Base-by-base conservation (phyloP, 1,140 invertebrate species). In the Nasonia giraulti region DNA sequence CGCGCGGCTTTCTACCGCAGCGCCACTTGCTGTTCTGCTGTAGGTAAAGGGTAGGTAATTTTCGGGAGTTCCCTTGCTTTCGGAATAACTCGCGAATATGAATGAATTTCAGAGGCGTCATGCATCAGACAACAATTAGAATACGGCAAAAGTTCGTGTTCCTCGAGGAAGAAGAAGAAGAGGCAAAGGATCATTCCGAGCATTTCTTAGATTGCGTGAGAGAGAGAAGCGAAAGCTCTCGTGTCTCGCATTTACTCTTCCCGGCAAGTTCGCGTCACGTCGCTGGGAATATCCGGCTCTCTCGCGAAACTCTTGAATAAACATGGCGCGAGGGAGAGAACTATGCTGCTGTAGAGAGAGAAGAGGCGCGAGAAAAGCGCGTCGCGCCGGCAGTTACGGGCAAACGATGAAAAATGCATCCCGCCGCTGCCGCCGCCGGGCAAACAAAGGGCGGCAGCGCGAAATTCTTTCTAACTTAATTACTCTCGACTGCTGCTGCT, bases 241-340 rank as follows among this genome's bases (percentile, higher is more conserved):
- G 11, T 27, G 12, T 80, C 37, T 20, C 31, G n/a, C 37, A 76
- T 85, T 83, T 87, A 85, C 82, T 86, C 47, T 68, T 23, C 40
- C 33, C 40, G 11, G n/a, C 76, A 62, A 27, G 77, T 44, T n/a
- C 74, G 84, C 78, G 88, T 90, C 91, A 90, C 90, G 90, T 90
- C 88, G 81, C 89, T 89, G 40, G 89, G 91, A 92, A 92, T 91
- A 92, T 93, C 91, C 90, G 40, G 11, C 90, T 89, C 90, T 87
- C 91, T 91, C 91, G 91, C 91, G 92, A 91, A 89, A 85, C 89
- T 92, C 91, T 91, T 92, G 91, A 91, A 92, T 92, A 92, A 93
- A 92, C 92, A 92, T 91, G 55, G 90, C 89, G 87, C 89, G 87
- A 83, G 79, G 86, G 87, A 82, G 87, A 87, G 85, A 89, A 89